Base-by-base conservation (phyloP, 1,140 invertebrate genomes). In the Hycleus phaleratus region DNA sequence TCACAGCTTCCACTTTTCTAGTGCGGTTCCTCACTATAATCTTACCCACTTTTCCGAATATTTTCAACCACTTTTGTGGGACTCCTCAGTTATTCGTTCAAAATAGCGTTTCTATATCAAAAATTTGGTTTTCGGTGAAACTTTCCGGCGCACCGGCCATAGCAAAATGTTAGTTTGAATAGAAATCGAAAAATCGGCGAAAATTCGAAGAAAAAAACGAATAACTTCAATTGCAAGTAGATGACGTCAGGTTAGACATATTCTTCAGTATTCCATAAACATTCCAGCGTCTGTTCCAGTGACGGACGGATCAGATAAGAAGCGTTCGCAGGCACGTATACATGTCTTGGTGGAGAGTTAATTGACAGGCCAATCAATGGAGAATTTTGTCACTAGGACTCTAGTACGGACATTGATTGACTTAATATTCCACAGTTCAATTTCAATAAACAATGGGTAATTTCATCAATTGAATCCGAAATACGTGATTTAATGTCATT, bases 391-490 rank as follows among this genome's bases (percentile, higher is more conserved):
- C 70, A 70, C 65, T 64, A 62, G 24, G 54, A 60, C 59, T 65
- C 63, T 57, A 61, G 59, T 62, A 58, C 45, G 26, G 68, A 67
- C 68, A 62, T 68, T 71, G 70, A 71, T 71, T 71, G 68, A 71
- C 68, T 71, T 70, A 71, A 70, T 69, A 71, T 68, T 69, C 63
- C 54, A 52, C 49, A 58, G 59, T 66, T 68, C 68, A 69, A 69
- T 68, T 71, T 71, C 68, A 68, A 71, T 71, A 70, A 69, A 71
- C 68, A 71, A 71, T 71, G 64, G 69, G 65, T 66, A 70, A 71
- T 70, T 69, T 68, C 56, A 61, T 48, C 39, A 66, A 56, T 61
- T 61, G 61, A 49, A 64, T 49, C 60, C 60, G 58, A 64, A 68
- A 68, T 67, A 68, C 62, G 63, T 67, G 66, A 67, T 66, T 61